Evolutionary conservation across 2,797 vertebrate genomes (phyloP).

Genomic region (Xenops minutus): DNA sequence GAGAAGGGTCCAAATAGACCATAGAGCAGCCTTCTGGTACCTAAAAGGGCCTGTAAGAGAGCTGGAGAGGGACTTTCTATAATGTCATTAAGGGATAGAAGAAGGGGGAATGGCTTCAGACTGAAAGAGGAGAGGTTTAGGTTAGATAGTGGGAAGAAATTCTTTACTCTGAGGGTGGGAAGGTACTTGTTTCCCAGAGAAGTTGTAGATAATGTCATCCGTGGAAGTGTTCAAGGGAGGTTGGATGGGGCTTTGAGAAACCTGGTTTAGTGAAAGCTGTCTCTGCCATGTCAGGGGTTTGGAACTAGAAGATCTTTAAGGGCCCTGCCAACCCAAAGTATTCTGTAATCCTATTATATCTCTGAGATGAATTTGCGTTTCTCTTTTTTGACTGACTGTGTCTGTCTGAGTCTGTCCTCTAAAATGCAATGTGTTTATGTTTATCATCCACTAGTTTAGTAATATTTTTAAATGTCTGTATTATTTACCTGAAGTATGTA

Average conservation of each 20-base stretch:
- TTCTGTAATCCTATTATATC: not conserved
- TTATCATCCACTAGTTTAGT: not conserved
- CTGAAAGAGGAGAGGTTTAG: not conserved
- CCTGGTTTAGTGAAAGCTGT: not conserved
- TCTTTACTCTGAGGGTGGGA: not conserved
- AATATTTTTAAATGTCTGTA: not conserved
- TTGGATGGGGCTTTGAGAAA: not conserved
- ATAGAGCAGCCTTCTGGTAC: not conserved
- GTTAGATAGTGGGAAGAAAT: not conserved
- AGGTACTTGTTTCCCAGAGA: not conserved
- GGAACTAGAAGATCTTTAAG: not conserved
- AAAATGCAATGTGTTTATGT: not conserved
- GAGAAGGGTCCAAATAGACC: not conserved
- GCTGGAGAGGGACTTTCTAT: not conserved
- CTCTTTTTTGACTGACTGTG: not conserved
- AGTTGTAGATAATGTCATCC: not conserved
- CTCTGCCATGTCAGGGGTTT: not conserved
- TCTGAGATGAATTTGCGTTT: not conserved
- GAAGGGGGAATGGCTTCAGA: not conserved
- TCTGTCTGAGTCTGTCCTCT: not conserved
- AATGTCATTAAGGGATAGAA: not conserved
- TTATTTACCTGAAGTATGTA: not conserved
- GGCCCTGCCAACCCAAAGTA: not conserved
- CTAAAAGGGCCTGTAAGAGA: not conserved
- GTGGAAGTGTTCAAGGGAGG: not conserved